Conservation (phyloP, 2,113 vertebrate genomes). For the Rattus rattus region DNA sequence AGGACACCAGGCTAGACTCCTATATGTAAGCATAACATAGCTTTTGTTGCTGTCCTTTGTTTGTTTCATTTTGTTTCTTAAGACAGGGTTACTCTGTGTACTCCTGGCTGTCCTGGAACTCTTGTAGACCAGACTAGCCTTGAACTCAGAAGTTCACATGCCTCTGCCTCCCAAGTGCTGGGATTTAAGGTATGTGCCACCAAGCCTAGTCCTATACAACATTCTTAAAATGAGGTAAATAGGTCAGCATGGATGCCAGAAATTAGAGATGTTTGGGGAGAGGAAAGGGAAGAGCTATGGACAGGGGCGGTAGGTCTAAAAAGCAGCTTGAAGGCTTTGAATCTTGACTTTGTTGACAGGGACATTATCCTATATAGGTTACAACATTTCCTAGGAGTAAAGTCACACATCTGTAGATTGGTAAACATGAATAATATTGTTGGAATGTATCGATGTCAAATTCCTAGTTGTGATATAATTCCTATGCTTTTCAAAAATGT, state of each 20-base stretch:
- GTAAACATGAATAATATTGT: not conserved
- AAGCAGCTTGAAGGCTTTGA: not conserved
- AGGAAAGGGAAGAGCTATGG: not conserved
- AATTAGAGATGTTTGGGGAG: not conserved
- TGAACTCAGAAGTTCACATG: not conserved
- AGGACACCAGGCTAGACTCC: too few relatives aligned
- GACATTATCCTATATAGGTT: not conserved
- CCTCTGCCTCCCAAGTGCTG: not conserved
- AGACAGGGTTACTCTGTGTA: not conserved
- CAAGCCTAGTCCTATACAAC: not conserved
- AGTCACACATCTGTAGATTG: not conserved
- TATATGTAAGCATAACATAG: too few relatives aligned
- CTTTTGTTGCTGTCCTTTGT: not conserved
- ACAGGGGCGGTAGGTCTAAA: not conserved
- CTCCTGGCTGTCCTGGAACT: not conserved
- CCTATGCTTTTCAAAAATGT: not conserved
- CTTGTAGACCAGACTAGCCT: not conserved
- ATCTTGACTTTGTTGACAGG: not conserved
- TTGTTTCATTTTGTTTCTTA: not conserved
- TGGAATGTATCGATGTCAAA: not conserved
- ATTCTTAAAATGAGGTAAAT: not conserved
- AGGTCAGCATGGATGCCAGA: not conserved
- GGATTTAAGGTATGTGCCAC: not conserved
- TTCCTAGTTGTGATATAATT: not conserved
- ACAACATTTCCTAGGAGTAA: not conserved